Conservation (phyloP, 2,888 invertebrate genomes). For the Euzetes globulus region DNA sequence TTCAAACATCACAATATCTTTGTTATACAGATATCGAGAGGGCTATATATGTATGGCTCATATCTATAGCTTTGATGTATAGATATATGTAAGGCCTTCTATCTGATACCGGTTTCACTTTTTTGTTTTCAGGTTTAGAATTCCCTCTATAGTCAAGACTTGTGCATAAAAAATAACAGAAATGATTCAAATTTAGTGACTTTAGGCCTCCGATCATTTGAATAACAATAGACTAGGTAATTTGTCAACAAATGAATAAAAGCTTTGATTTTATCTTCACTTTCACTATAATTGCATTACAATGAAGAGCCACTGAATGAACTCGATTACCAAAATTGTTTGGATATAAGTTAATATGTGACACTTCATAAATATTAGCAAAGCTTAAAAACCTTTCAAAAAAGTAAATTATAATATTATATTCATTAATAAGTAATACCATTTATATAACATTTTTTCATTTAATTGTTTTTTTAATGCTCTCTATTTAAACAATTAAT, state of each 20-base stretch:
- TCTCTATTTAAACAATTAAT: conserved; percentile 28
- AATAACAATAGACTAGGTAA: conserved; percentile 20
- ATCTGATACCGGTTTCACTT: conserved; percentile 31
- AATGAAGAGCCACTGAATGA: not conserved
- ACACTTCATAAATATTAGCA: conserved; percentile 1
- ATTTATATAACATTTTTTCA: not conserved
- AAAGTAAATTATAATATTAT: conserved; percentile 25
- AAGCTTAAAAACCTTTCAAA: not conserved
- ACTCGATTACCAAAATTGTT: not conserved
- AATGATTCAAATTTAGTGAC: not conserved
- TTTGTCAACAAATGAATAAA: conserved; percentile 6
- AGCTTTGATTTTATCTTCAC: conserved; percentile 3
- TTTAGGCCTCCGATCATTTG: not conserved
- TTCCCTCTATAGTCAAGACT: not conserved
- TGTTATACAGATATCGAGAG: no score
- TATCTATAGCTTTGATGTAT: not conserved
- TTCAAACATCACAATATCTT: not conserved
- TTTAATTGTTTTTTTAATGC: conserved; percentile 13
- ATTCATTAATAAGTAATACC: conserved; percentile 23
- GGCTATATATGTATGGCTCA: conserved; percentile 5
- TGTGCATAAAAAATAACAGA: not conserved
- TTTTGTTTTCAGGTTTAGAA: conserved; percentile 4
- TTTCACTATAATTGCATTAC: conserved; percentile 14
- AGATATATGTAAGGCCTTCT: conserved; percentile 23
- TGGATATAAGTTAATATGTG: not conserved